Evolutionary conservation across 2,888 invertebrate genomes (phyloP), one percentile per base, ranked within the genome.

Genomic region (Athrips mouffetella): DNA sequence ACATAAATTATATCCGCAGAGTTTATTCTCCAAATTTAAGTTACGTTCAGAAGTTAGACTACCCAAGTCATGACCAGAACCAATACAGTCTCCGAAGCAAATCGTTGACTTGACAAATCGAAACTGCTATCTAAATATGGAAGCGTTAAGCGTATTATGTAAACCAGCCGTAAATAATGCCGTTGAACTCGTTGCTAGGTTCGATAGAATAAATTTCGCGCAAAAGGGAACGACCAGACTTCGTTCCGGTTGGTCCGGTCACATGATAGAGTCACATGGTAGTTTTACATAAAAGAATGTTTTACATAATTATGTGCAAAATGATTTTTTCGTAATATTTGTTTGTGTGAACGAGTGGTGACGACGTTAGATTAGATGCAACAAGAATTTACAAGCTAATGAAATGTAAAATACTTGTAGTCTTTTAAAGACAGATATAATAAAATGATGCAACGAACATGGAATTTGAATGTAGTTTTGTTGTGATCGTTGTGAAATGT

Each of bases 281-380:
- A 45, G 45, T 18, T 64, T 63, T 49, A 46, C 56, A 65, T 63
- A 60, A 56, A 60, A 54, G 53, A 33, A 35, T 44, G 8, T 27
- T 25, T n/a, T n/a, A 13, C 13, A 15, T 25, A 15, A 15, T 4
- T 13, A 15, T 15, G 8, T 7, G 15, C 16, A 23, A 40, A 25
- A 11, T n/a, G n/a, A n/a, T n/a, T 23, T 25, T 40, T n/a, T 37
- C 20, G 20, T 16, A 18, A 35, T 33, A 33, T 3, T 33, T 8
- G 33, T 33, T n/a, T 33, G n/a, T 20, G 10, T n/a, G 40, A 7
- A 25, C 13, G 11, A 15, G 25, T 2, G 21, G 25, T 15, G 40
- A 25, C 13, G 25, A 8, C 15, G 10, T 25, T 8, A 40, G 15
- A 11, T 25, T 15, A 40, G 15, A 10, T 13, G 16, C 25, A 25